Conservation (phyloP, 2,797 vertebrate species). For the Lutjanus argentimaculatus region DNA sequence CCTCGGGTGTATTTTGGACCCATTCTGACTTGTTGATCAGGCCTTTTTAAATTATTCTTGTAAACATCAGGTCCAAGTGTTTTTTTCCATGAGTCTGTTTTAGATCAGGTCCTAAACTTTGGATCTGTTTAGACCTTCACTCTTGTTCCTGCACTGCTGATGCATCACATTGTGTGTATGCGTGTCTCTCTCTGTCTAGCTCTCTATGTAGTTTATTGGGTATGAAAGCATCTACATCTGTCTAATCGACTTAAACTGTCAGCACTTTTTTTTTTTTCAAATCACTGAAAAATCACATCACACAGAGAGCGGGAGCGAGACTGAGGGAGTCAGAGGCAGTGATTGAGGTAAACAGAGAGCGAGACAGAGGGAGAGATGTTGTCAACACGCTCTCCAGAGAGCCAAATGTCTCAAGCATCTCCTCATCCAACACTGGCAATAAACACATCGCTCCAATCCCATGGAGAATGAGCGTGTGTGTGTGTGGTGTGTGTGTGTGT, state of each 20-base stretch:
- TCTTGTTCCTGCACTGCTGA: not conserved
- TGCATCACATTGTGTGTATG: not conserved
- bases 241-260: conserved; percentile 33
- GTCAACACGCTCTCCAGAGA: conserved; percentile 69
- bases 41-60: not conserved
- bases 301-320: conserved; percentile 1
- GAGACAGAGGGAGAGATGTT: conserved; percentile 37
- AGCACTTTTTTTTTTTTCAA: conserved; percentile 1
- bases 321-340: conserved; percentile 24
- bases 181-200: not conserved
- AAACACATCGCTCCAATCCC: conserved; percentile 73
- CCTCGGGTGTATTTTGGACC: not conserved
- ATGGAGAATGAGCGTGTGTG: conserved; percentile 26
- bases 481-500: conserved; percentile 34
- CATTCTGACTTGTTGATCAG: not conserved
- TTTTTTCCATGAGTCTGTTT: not conserved
- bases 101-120: not conserved
- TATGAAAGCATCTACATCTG: conserved; percentile 22
- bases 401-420: conserved; percentile 70
- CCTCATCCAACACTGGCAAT: conserved; percentile 66
- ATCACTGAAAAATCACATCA: conserved; percentile 22
- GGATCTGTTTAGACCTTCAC: not conserved
- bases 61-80: not conserved
- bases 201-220: not conserved
- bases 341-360: conserved; percentile 59